These are phyloP conservation scores for Amazona vittata DNA, from an alignment of 2,113 vertebrate species.

Conservation along the genomic window DNA sequence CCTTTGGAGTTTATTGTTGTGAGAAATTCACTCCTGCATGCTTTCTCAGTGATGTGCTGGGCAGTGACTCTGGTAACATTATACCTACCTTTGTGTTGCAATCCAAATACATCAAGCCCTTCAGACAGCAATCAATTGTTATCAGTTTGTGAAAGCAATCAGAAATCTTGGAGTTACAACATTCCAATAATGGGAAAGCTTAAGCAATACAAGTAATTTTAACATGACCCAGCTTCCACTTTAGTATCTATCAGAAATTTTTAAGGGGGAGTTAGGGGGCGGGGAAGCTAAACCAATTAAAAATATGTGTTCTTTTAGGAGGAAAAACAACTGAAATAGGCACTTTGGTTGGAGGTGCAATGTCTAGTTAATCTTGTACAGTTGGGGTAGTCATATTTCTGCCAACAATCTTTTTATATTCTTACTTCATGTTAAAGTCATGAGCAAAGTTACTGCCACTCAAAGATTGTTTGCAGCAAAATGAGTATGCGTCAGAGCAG, in stretches of 20 bases:
- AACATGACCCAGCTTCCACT: not conserved
- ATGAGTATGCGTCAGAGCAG: constrained; percentile 48
- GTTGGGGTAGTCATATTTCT: not conserved
- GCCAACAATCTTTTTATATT: not conserved
- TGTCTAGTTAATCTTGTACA: not conserved
- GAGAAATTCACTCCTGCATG: not conserved
- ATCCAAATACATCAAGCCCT: constrained; percentile 13
- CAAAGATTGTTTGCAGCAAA: constrained; percentile 26
- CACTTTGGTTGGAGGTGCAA: constrained; percentile 7
- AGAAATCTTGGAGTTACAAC: constrained; percentile 34
- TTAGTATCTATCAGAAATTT: constrained; percentile 21
- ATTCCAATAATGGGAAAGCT: not conserved
- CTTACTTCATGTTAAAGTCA: constrained; percentile 5
- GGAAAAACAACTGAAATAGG: constrained; percentile 18
- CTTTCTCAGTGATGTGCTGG: not conserved
- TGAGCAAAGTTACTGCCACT: not conserved
- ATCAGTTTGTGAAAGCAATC: constrained; percentile 74
- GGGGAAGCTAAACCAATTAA: constrained; percentile 32
- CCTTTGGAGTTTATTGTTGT: not conserved
- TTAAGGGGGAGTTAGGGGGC: not conserved
- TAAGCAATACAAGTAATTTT: not conserved
- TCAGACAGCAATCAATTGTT: constrained; percentile 65
- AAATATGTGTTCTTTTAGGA: constrained; percentile 30
- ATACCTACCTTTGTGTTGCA: not conserved
- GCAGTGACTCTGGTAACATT: not conserved